These are phyloP conservation scores for Trachurus trachurus DNA, from an alignment of 2,797 vertebrate species.

Conservation along the genomic window DNA sequence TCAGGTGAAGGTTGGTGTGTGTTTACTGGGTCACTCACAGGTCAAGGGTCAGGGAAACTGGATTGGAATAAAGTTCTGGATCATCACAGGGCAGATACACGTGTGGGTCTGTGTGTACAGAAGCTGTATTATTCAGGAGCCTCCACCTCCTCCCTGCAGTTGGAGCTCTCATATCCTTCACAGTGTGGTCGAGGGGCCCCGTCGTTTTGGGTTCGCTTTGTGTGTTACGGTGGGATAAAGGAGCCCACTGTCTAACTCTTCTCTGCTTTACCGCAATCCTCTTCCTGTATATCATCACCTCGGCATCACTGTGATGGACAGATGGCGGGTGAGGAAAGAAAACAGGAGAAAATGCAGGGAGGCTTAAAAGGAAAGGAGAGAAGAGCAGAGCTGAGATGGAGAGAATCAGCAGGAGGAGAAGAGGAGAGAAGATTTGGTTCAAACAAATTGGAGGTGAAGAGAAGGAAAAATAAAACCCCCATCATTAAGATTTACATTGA, in stretches of 20 bases:
- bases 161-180: constrained; percentile 54
- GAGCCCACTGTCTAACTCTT: constrained; percentile 64
- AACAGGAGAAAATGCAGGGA: constrained; percentile 4
- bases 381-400: neutral
- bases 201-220: constrained; percentile 50
- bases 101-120: constrained; percentile 34
- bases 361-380: neutral
- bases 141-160: constrained; percentile 28
- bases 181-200: constrained; percentile 46
- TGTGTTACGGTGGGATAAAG: constrained; percentile 73
- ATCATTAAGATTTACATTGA: neutral
- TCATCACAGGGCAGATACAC: neutral
- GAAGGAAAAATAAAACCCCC: neutral
- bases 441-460: neutral
- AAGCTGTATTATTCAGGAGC: constrained; percentile 15
- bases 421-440: neutral
- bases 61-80: constrained; percentile 17
- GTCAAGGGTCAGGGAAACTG: neutral
- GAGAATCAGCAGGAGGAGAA: neutral
- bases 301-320: constrained; percentile 66
- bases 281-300: constrained; percentile 72
- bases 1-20: neutral
- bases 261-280: constrained; percentile 40
- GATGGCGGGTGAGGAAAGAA: constrained; percentile 6
- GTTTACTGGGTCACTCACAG: neutral